These are phyloP conservation scores for Procambarus virginalis DNA, from an alignment of 1,140 invertebrate species.

Conservation along the genomic window DNA sequence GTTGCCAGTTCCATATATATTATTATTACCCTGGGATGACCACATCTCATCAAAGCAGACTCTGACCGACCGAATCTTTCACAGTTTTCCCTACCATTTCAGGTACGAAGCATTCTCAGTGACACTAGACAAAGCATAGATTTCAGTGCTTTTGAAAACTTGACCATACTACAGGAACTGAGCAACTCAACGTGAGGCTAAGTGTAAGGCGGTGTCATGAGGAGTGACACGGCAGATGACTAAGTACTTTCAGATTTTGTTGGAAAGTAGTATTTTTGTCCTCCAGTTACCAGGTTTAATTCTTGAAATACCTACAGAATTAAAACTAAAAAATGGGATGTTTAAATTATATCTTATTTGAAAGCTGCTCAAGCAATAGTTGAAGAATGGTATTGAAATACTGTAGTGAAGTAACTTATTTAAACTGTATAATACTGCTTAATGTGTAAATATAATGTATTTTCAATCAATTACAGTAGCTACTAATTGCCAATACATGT, in stretches of 20 bases:
- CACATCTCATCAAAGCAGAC: too few relatives aligned
- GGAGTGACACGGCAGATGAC: not conserved
- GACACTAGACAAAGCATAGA: conserved; percentile 58
- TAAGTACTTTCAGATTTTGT: not conserved
- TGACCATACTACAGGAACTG: conserved; percentile 56
- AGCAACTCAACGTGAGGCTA: conserved; percentile 28
- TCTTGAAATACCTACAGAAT: not conserved
- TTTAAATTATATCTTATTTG: not conserved
- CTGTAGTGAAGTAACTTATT: not conserved
- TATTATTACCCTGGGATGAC: too few relatives aligned
- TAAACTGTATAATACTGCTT: not conserved
- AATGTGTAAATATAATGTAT: not conserved
- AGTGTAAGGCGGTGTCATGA: not conserved
- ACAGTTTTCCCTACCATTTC: conserved; percentile 7
- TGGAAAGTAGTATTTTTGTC: not conserved
- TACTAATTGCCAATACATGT: not conserved
- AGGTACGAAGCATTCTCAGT: conserved; percentile 58
- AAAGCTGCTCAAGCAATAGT: not conserved
- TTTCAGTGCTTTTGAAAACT: conserved; percentile 57
- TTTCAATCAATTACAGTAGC: not conserved
- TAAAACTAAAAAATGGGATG: not conserved
- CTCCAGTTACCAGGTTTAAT: not conserved
- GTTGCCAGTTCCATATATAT: too few relatives aligned
- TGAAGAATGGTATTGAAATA: not conserved
- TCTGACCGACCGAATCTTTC: too few relatives aligned